Conservation (phyloP, 2,888 invertebrate species). For the Hyles lineata region DNA sequence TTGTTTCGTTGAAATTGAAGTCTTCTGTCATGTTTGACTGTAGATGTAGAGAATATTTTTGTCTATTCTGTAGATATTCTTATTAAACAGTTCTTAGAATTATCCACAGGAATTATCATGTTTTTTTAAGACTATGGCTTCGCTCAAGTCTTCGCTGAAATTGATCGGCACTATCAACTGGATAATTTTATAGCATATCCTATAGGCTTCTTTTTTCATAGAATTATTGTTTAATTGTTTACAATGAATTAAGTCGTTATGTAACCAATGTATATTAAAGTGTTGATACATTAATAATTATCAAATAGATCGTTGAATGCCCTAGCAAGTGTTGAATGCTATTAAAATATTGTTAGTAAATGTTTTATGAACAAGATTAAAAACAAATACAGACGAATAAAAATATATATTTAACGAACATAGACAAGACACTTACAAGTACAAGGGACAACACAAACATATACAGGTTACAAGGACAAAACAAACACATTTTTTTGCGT, state of each 20-base stretch:
- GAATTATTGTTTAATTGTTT: too few species aligned
- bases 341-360: too few species aligned
- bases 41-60: neutral
- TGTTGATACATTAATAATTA: too few species aligned
- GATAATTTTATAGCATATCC: too few species aligned
- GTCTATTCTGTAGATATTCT: neutral
- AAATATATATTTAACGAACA: neutral
- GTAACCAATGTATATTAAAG: too few species aligned
- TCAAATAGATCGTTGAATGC: too few species aligned
- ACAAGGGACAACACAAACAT: conserved; percentile 7
- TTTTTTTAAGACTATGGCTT: too few species aligned
- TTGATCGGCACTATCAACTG: too few species aligned
- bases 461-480: neutral
- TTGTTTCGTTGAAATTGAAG: neutral
- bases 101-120: neutral
- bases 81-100: neutral
- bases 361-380: neutral
- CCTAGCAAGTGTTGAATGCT: too few species aligned
- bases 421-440: conserved; percentile 11
- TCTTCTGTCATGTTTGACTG: neutral
- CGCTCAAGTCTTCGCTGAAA: too few species aligned
- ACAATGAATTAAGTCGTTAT: too few species aligned
- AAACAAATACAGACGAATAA: neutral
- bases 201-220: too few species aligned
- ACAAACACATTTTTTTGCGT: neutral